Conservation (phyloP, 1,140 invertebrate species). For the Trichonephila clavata region DNA sequence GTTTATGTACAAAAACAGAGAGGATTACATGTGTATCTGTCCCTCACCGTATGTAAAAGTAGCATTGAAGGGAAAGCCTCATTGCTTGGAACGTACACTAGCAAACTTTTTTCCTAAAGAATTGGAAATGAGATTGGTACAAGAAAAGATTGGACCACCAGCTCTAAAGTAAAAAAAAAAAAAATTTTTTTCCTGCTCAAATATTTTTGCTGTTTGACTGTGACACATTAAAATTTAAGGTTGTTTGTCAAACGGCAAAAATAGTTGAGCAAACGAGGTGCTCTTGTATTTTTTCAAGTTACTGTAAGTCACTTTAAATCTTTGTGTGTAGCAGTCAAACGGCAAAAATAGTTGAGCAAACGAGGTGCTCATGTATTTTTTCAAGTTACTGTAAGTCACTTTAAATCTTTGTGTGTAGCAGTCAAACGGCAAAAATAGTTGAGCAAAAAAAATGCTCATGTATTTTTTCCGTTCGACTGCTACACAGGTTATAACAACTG, state of each 20-base stretch:
- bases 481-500: not conserved
- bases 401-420: not conserved
- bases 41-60: not conserved
- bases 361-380: not conserved
- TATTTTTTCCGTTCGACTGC: not conserved
- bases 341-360: too few relatives aligned
- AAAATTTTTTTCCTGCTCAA: not conserved
- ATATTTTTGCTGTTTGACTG: not conserved
- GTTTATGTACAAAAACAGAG: not conserved
- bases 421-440: not conserved
- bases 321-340: too few relatives aligned
- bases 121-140: not conserved
- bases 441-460: not conserved
- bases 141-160: not conserved
- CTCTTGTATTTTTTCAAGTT: too few relatives aligned
- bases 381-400: not conserved
- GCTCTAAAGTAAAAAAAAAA: too few relatives aligned
- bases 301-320: too few relatives aligned
- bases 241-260: too few relatives aligned
- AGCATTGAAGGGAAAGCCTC: not conserved
- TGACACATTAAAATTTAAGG: not conserved
- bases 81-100: not conserved
- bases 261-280: too few relatives aligned
- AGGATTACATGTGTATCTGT: not conserved
- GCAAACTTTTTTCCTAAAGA: not conserved